Evolutionary conservation across 2,888 invertebrate species (phyloP).

Genomic region (Caenorhabditis uteleia): DNA sequence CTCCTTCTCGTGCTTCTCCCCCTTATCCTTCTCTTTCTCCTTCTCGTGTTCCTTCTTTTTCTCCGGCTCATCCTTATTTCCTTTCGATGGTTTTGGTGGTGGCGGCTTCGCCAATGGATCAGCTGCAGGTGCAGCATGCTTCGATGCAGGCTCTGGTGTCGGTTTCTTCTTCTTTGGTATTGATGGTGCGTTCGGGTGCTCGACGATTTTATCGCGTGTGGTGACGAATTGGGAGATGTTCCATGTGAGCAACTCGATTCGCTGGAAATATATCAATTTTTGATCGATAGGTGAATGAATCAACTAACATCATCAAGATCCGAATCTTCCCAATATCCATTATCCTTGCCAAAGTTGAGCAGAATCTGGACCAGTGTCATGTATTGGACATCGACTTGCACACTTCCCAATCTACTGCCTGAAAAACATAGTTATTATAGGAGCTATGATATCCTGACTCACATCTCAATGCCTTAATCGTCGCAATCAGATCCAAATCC

Average conservation of each 20-base stretch:
- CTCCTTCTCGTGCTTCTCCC: background rate
- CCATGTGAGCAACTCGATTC: slow-evolving; percentile 34
- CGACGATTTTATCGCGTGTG: slow-evolving; percentile 20
- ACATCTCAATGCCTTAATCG: slow-evolving; percentile 29
- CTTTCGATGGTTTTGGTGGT: too few relatives aligned
- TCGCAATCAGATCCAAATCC: slow-evolving; percentile 23
- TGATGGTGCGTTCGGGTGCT: too few relatives aligned
- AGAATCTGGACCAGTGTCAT: slow-evolving; percentile 32
- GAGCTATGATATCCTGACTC: too few relatives aligned
- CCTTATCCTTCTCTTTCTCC: slow-evolving; percentile 2
- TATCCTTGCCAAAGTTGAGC: slow-evolving; percentile 32
- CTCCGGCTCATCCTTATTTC: too few relatives aligned
- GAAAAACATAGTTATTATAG: slow-evolving; percentile 1
- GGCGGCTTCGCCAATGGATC: too few relatives aligned
- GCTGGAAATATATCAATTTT: slow-evolving; percentile 9
- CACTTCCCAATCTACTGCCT: slow-evolving; percentile 34
- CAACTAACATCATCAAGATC: slow-evolving; percentile 31
- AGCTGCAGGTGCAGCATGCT: too few relatives aligned
- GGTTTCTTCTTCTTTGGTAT: too few relatives aligned
- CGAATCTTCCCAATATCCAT: slow-evolving; percentile 35
- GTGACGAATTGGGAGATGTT: slow-evolving; percentile 34
- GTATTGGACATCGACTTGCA: slow-evolving; percentile 41
- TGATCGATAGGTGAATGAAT: too few relatives aligned
- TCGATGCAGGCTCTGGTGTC: background rate
- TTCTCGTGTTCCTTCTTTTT: slow-evolving; percentile 4